These are phyloP conservation scores for Callinectes sapidus DNA, from an alignment of 2,888 invertebrate genomes.

Conservation along the genomic window DNA sequence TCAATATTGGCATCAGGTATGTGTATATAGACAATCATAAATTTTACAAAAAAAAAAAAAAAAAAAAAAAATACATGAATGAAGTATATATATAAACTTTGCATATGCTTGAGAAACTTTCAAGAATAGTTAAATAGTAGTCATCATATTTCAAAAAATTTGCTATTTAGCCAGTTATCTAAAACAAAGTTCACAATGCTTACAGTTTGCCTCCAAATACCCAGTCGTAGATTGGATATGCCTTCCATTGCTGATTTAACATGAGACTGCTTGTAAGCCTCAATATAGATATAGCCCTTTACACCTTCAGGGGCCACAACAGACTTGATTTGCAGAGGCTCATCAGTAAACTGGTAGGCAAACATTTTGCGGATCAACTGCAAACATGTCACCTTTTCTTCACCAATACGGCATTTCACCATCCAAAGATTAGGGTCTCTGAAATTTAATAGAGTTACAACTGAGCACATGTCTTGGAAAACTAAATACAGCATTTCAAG, in stretches of 20 bases:
- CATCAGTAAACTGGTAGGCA: slow-evolving; percentile 87
- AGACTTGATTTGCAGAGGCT: slow-evolving; percentile 95
- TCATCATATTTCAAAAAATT: neutral
- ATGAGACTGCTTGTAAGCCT: slow-evolving; percentile 98
- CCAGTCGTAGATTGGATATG: slow-evolving; percentile 92
- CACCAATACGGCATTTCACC: slow-evolving; percentile 98
- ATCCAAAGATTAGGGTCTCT: slow-evolving; percentile 99
- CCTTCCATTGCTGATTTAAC: slow-evolving; percentile 95
- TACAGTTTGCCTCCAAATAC: slow-evolving; percentile 86
- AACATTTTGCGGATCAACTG: slow-evolving; percentile 97
- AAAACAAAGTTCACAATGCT: slow-evolving; percentile 48
- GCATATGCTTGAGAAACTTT: neutral
- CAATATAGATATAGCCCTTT: slow-evolving; percentile 98
- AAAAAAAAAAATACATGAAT: neutral
- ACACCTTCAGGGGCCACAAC: slow-evolving; percentile 97
- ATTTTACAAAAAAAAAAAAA: slow-evolving; percentile 4
- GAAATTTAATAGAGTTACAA: slow-evolving; percentile 58
- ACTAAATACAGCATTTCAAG: neutral
- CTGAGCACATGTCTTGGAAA: neutral
- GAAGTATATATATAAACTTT: neutral
- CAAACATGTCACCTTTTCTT: slow-evolving; percentile 94
- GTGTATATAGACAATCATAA: neutral
- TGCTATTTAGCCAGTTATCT: neutral
- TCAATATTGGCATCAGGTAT: neutral
- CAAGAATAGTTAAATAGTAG: neutral